phyloP scores from a whole-genome alignment of 2,797 vertebrate species.

The Lepidocolaptes lacrymiger region DNA sequence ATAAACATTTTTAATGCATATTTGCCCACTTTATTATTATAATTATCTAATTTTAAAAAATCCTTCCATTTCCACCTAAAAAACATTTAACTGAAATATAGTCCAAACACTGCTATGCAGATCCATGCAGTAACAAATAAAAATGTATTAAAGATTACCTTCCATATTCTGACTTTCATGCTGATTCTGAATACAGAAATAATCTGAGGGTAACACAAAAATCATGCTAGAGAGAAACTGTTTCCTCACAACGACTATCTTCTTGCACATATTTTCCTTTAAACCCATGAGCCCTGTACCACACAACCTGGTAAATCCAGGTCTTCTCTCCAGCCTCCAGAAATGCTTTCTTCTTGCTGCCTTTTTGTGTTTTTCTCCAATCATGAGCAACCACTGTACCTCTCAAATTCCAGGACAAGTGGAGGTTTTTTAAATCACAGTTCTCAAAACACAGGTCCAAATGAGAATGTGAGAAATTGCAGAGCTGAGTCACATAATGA shows the following conservation, averaged over 20 bases:
- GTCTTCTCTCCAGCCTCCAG: neutral
- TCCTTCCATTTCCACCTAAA: neutral
- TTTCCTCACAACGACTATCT: neutral
- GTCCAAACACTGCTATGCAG: neutral
- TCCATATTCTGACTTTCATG: neutral
- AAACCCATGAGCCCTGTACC: neutral
- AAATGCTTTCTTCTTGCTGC: neutral
- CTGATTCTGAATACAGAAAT: neutral
- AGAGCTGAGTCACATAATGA: neutral
- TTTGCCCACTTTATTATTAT: neutral
- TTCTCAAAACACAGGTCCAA: neutral
- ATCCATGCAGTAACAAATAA: neutral
- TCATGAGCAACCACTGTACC: neutral
- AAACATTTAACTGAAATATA: neutral
- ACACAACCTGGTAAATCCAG: neutral
- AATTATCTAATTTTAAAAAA: neutral
- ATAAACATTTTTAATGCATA: neutral
- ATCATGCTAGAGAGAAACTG: neutral
- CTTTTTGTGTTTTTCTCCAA: neutral
- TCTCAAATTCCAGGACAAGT: neutral
- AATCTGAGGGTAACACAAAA: neutral
- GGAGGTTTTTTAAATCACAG: neutral
- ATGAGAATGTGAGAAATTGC: neutral
- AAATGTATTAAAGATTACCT: neutral
- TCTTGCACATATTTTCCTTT: neutral